Base-by-base conservation (phyloP, 2,888 invertebrate genomes). In the Caenorhabditis zanzibari region DNA sequence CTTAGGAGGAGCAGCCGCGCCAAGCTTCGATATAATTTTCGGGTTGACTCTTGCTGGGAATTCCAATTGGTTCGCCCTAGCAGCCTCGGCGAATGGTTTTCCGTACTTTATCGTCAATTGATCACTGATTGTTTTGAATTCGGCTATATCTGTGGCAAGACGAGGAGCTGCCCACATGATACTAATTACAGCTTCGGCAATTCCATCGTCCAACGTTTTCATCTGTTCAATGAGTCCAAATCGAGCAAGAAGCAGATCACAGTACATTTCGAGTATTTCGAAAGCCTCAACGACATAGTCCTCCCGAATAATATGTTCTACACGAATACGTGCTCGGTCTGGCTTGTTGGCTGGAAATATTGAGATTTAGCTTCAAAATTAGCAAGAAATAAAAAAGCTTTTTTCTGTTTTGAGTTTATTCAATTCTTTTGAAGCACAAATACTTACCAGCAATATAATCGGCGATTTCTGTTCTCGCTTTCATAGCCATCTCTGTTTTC, bases 211-310 rank as follows among this genome's bases (percentile, higher is more conserved):
- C 14, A 98, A 90, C 71, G 94, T 94, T 94, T 97, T 97, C 96
- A 97, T 97, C 93, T 97, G 97, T 54, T 97, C 96, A 72, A 99
- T 95, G 12, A 99, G 94, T 0, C 98, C 99, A 93, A 98, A 98
- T 91, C 99, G 95, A 0, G 99, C 98, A 72, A 99, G 93, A 58
- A 99, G 93, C 69, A 99, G 94, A 93, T 99, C 99, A 93, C 99
- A 98, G 93, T 97, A 99, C 97, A 99, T 98, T 94, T 99, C 99
- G 0, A 99, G 95, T 81, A 99, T 95, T 94, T 99, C 99, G 96
- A 98, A 97, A 0, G 98, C 98, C 93, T 99, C 99, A 3, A 99
- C 98, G 93, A 98, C 94, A 93, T 99, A 99, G 93, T 99, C 99
- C 93, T 92, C 92, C 6, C 99, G 95, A 90, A 99, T 97, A 79